Evolutionary conservation across 2,888 invertebrate species (phyloP), one percentile per base, ranked within the genome.

Genomic region (Spialia ferax): DNA sequence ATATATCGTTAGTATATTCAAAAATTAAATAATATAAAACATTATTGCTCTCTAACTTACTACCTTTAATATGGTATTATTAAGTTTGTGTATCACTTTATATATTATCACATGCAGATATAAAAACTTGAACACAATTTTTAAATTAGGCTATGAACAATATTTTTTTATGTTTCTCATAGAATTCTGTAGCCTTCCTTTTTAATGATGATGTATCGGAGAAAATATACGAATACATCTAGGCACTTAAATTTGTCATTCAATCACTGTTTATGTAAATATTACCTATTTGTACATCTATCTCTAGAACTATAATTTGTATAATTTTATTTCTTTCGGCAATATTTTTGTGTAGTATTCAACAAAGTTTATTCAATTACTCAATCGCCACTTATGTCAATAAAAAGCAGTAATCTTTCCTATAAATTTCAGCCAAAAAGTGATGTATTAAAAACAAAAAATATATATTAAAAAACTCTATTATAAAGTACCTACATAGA

Each of bases 171-270:
- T 35, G 11, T 35, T 11, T 11, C 32, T 35, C 32, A 35, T 11
- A 8, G 11, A 35, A 35, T 35, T 10, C 32, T 35, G 32, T 35
- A 35, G 3, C 0, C 15, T 8, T 45, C 18, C 8, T 2, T 6
- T 45, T 45, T 7, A 45, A 18, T 18, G 8, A 45, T 45, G 42
- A 48, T 48, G 48, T 11, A 48, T 20, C 11, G 20, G 48, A 48
- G 20, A 48, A 20, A 20, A 48, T 20, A 42, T 48, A 48, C 48
- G 10, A 48, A 15, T 20, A 48, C 48, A 48, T 48, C 45, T 20
- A 48, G 45, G 45, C 45, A 48, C 45, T 48, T 48, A 48, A 48
- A 48, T 48, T 48, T 48, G 18, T 48, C 10, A 35, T 11, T 48
- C 20, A 48, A 20, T 48, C 18, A 10, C 11, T 20, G 10, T 48